Base-by-base conservation (phyloP, 2,888 invertebrate genomes). In the Aleiodes alternator region DNA sequence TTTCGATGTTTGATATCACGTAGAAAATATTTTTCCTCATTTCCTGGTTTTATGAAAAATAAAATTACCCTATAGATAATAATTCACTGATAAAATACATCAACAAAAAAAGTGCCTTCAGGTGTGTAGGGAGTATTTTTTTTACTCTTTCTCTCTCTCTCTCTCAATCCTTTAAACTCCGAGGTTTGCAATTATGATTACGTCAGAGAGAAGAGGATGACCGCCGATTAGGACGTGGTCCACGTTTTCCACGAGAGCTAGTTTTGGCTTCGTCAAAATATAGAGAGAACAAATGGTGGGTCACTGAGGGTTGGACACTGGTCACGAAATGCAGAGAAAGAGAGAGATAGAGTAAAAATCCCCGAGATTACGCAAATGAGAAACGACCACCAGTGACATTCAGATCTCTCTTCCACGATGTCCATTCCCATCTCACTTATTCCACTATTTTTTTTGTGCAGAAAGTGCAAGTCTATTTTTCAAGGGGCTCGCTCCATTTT, bases 401-500 rank as follows among this genome's bases (percentile, higher is more conserved):
- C 23, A 48, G 64, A 64, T 64, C 64, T 64, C 64, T 48, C 43
- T 16, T 14, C 48, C 43, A 43, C 48, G 23, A 8, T 48, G 48
- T 64, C 64, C 64, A 64, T 43, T 64, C 14, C 43, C 43, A 48
- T 64, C 64, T 64, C 64, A 64, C 14, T 64, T 43, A 43, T 43
- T 43, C 43, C 9, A 43, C 43, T 43, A 43, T 43, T 43, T 43
- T 61, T 64, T 64, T 64, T 64, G 43, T 43, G 16, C 64, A 64
- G 64, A 64, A 64, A 64, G 64, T 64, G 64, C 64, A 64, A 64
- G 64, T 64, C 64, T 64, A 64, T 64, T 64, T 64, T 64, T 64
- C 64, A 64, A 23, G 43, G 23, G 43, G 16, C 7, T 8, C 7
- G 43, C 43, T 43, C 11, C 43, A 43, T 43, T 43, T 43, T 43